Evolutionary conservation across 2,797 vertebrate species (phyloP), one percentile per base, ranked within the genome.

Genomic region (Acipenser transmontanus): DNA sequence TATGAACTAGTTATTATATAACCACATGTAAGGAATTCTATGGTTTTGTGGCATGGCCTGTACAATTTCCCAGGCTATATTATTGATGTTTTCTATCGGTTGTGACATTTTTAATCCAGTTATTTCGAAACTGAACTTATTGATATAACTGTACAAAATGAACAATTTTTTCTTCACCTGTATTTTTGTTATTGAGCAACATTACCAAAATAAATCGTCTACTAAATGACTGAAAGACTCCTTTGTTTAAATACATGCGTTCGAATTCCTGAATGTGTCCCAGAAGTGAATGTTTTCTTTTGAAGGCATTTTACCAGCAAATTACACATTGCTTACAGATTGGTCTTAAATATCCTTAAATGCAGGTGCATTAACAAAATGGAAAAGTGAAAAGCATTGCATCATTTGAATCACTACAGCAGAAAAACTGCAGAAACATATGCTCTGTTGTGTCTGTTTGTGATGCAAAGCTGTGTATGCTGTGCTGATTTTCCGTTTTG

Each of bases 171-270:
- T 89, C 83, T 85, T 86, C 85, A 86, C 81, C 82, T 88, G 87
- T 89, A 88, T 87, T 88, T 87, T 86, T 90, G 87, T 90, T 89
- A 89, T 87, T 78, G 81, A 89, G 83, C 84, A 85, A 86, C 86
- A 87, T 89, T 89, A 87, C 84, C 80, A 82, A 82, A 88, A 91
- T 87, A 89, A 88, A 91, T 89, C 88, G 80, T 87, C 85, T 88
- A 84, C 76, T 79, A 86, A 88, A 89, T 72, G 64, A 69, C 78
- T 12, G 14, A 49, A 61, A 6, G 61, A 13, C 10, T 66, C 7
- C n/a, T 20, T 0, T 64, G 47, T 62, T 62, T 47, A 47, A 50
- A n/a, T 66, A 8, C 54, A 11, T 49, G 49, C 34, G 4, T 34
- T 34, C 1, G 34, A 34, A 34, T 34, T 34, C 34, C 34, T 34